Evolutionary conservation across 2,113 vertebrate species (phyloP), one percentile per base, ranked within the genome.

Genomic region (Syngnathus typhle): DNA sequence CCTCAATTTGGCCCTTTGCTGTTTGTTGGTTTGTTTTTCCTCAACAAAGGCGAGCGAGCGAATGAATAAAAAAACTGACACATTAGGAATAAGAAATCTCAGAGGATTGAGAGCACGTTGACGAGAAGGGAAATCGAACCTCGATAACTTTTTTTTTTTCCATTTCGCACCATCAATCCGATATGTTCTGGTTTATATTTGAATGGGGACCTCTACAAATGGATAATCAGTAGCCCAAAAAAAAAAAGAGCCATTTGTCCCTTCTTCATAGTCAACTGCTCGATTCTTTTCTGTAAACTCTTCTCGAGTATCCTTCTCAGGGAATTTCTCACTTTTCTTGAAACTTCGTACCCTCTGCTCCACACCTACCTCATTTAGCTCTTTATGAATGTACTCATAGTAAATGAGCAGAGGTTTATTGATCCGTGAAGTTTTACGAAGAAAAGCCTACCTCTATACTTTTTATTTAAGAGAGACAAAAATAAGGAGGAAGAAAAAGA

Each of bases 311-410:
- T 81, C 78, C 87, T 85, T 98, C 96, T 98, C 96, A 99, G 96
- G 96, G 96, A 98, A 94, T 93, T 94, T 92, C 92, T 93, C 87
- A 86, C 82, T 86, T 93, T 81, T 87, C 93, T 89, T 91, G 86
- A 88, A 91, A 87, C 84, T 76, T 89, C 80, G 79, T 82, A 82
- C 72, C 81, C 91, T 91, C 93, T 94, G 89, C 93, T 93, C 93
- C 91, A 91, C 86, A 94, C 94, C 96, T 98, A 99, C 96, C 96
- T 99, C 96, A 96, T 94, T 93, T 93, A 93, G 92, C 92, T 93
- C 94, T 93, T 95, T 94, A 95, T 94, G 95, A 96, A 97, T 96
- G 95, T 98, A 97, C 92, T 93, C 88, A 79, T 79, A 75, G 80
- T 89, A 80, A 79, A 88, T 88, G 91, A 95, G 93, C 94, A 96